Percentiles rank a stretch among this genome's conserved stretches.
phyloP scores from a whole-genome alignment of 2,113 vertebrate genomes.

The Balaeniceps rex region DNA sequence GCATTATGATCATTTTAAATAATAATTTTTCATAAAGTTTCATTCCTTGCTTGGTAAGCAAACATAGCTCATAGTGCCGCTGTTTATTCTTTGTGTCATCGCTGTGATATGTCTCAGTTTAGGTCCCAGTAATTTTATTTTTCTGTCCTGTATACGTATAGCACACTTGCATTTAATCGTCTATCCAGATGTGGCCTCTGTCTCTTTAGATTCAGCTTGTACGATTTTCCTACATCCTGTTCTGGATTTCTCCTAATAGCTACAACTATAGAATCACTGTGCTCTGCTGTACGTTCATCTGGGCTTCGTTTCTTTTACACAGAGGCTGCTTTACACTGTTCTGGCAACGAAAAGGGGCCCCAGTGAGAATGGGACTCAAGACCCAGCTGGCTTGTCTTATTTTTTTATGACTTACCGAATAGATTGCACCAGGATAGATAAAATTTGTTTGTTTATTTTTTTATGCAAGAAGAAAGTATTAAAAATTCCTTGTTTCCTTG shows the following conservation, averaged over 20 bases:
- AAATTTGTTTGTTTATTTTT: not conserved
- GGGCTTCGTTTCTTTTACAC: not conserved
- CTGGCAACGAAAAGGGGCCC: not conserved
- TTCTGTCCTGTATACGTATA: not conserved
- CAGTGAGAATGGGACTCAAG: not conserved
- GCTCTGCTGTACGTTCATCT: not conserved
- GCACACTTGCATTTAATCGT: slow-evolving; percentile 14
- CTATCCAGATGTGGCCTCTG: slow-evolving; percentile 25
- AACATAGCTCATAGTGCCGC: not conserved
- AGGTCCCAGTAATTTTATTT: slow-evolving; percentile 21
- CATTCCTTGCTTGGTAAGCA: slow-evolving; percentile 28
- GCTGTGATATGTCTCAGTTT: not conserved
- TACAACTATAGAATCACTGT: not conserved
- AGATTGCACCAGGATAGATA: not conserved
- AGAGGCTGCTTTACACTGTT: not conserved
- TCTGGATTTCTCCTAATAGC: slow-evolving; percentile 47
- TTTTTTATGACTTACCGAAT: not conserved
- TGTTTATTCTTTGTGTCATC: slow-evolving; percentile 16
- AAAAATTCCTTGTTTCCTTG: not conserved
- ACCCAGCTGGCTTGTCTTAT: slow-evolving; percentile 9
- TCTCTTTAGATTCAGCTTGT: slow-evolving; percentile 20
- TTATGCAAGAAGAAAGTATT: not conserved
- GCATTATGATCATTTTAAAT: not conserved
- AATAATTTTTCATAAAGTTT: not conserved
- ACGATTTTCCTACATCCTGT: slow-evolving; percentile 41